These are phyloP conservation scores for Eulemur rubriventer DNA, from an alignment of 2,797 vertebrate species.

Conservation along the genomic window DNA sequence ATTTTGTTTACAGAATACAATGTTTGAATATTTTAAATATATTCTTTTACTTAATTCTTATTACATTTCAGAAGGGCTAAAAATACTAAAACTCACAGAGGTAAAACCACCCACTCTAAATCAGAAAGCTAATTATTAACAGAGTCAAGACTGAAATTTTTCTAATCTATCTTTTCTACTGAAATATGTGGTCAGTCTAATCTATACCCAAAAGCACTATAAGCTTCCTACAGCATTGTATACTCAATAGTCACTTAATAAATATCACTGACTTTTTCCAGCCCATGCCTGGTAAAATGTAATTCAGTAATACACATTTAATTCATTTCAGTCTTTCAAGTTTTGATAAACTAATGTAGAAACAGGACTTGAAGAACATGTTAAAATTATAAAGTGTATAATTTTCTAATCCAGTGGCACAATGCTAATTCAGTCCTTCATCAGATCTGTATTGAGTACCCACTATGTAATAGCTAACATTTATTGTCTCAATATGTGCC, in stretches of 20 bases:
- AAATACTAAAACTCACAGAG: slow-evolving; percentile 1
- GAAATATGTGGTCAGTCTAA: slow-evolving; percentile 63
- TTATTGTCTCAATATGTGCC: slow-evolving; percentile 35
- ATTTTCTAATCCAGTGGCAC: slow-evolving; percentile 67
- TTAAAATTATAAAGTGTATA: slow-evolving; percentile 62
- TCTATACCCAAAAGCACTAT: slow-evolving; percentile 56
- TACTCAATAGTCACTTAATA: slow-evolving; percentile 54
- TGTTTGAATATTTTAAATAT: slow-evolving; percentile 34
- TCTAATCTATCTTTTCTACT: slow-evolving; percentile 56
- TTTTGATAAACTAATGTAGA: slow-evolving; percentile 66
- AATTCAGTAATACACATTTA: slow-evolving; percentile 64
- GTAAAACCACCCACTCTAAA: not conserved
- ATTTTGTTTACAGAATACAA: slow-evolving; percentile 34
- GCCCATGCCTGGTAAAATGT: slow-evolving; percentile 48
- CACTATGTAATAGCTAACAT: slow-evolving; percentile 45
- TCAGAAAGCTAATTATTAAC: slow-evolving; percentile 62
- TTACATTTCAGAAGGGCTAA: slow-evolving; percentile 19
- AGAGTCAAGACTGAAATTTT: slow-evolving; percentile 49
- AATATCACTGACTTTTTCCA: slow-evolving; percentile 62
- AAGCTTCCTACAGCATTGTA: slow-evolving; percentile 34
- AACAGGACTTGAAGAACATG: slow-evolving; percentile 50
- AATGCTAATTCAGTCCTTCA: slow-evolving; percentile 31
- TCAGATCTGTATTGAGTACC: not conserved
- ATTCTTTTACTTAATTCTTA: slow-evolving; percentile 47
- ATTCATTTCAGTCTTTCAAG: slow-evolving; percentile 64